Base-by-base conservation (phyloP, 1,140 invertebrate genomes). In the Drosophila neocordata region DNA sequence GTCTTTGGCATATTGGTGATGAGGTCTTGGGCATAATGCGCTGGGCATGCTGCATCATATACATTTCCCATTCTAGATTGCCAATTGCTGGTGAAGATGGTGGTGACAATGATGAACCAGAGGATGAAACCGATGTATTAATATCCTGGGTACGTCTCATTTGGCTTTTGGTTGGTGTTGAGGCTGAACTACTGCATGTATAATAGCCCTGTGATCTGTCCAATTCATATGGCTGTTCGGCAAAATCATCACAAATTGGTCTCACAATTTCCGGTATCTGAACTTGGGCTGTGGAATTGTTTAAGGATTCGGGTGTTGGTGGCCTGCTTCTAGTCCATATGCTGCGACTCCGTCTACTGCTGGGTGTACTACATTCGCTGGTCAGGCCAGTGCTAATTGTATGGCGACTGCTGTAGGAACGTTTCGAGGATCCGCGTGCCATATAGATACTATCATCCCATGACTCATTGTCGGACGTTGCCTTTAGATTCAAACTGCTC, bases 1-100 rank as follows among this genome's bases (percentile, higher is more conserved):
- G 69, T 0, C 87, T 48, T 11, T 73, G 69, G 5, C 64, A 61
- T 6, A 87, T 72, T 1, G 90, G 90, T 5, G 90, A 91, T 0
- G 89, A 91, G 13, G 90, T 91, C 58, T 91, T 91, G 12, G 89
- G 83, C 90, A 91, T 91, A 0, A 91, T 58, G 13, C 77, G 67
- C 37, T 74, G 69, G 0, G 83, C 73, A 13, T 75, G 82, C 56
- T 81, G 77, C 80, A 91, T 83, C 90, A 91, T 91, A 27, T 75
- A 80, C 80, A 91, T 91, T 56, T 91, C 90, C 90, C 90, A 91
- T 60, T 91, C 78, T 3, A 91, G 64, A 31, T 91, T 87, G 18
- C 78, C 67, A 18, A 69, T 34, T 27, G 0, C 31, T 31, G 1
- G 8, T 2, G 12, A 44, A 1, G 15, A 15, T 8, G 22, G 0